phyloP scores from a whole-genome alignment of 2,888 invertebrate genomes.

The Polydesmus complanatus region DNA sequence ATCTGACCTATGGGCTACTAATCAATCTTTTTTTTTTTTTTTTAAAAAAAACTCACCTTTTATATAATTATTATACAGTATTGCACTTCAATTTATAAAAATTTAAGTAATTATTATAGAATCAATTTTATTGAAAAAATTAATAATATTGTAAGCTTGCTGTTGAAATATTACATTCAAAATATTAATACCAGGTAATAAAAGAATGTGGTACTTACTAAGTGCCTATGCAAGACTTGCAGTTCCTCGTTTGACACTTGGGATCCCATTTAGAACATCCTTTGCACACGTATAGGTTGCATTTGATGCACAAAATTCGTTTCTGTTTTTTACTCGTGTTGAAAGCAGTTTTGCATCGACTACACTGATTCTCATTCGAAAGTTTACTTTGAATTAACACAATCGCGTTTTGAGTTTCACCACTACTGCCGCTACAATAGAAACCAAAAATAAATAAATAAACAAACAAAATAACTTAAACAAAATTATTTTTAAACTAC shows the following conservation, averaged over 20 bases:
- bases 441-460: too few relatives aligned
- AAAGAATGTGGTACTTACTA: slow-evolving; percentile 24
- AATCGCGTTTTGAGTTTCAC: not conserved
- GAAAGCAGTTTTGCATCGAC: slow-evolving; percentile 21
- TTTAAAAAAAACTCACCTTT: too few relatives aligned
- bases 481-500: too few relatives aligned
- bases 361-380: slow-evolving; percentile 16
- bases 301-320: slow-evolving; percentile 26
- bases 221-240: slow-evolving; percentile 29
- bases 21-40: too few relatives aligned
- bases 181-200: not conserved
- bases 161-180: not conserved
- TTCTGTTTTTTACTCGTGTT: slow-evolving; percentile 31
- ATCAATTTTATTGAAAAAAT: not conserved
- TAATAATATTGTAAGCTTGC: not conserved
- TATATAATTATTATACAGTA: too few relatives aligned
- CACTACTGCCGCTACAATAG: not conserved
- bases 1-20: too few relatives aligned
- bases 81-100: too few relatives aligned
- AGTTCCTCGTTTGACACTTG: slow-evolving; percentile 26
- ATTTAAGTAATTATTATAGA: too few relatives aligned
- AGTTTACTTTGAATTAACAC: not conserved
- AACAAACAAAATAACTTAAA: too few relatives aligned
- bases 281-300: slow-evolving; percentile 30
- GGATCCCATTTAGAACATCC: slow-evolving; percentile 27